phyloP scores from a whole-genome alignment of 2,888 invertebrate species.

The Epicampocera succincta region DNA sequence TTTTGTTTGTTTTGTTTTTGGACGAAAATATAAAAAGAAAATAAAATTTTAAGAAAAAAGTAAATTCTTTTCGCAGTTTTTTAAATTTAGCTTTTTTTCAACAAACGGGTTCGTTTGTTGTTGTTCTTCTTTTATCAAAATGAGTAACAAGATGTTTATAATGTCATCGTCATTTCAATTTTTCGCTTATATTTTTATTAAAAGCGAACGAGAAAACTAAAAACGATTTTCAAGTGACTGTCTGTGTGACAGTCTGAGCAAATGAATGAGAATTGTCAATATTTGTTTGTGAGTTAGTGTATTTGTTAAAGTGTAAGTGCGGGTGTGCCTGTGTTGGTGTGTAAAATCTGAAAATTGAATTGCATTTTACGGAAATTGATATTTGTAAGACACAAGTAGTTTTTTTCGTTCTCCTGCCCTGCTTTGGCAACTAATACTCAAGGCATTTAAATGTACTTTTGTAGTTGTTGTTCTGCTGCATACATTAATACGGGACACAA shows the following conservation, averaged over 20 bases:
- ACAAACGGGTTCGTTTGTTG: constrained; percentile 15
- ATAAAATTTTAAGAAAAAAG: constrained; percentile 20
- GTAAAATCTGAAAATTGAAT: constrained; percentile 68
- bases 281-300: constrained; percentile 55
- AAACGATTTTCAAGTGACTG: constrained; percentile 14
- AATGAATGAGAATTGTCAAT: constrained; percentile 62
- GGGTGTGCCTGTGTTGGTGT: constrained; percentile 37
- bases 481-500: background rate
- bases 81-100: constrained; percentile 41
- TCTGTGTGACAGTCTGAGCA: constrained; percentile 43
- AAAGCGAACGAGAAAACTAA: background rate
- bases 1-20: no score
- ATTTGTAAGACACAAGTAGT: constrained; percentile 69
- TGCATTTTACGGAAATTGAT: constrained; percentile 70
- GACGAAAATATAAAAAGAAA: constrained; percentile 24
- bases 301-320: constrained; percentile 3
- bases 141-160: constrained; percentile 66
- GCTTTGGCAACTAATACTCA: constrained; percentile 32
- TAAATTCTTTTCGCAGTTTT: background rate
- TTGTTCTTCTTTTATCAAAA: constrained; percentile 30
- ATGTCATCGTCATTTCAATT: constrained; percentile 61
- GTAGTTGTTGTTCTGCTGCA: no score
- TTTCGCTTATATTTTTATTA: constrained; percentile 46
- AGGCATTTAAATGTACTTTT: constrained; percentile 27
- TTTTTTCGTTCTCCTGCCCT: constrained; percentile 27